Conservation (phyloP, 2,113 vertebrate species). For the Pomatostomus ruficeps region DNA sequence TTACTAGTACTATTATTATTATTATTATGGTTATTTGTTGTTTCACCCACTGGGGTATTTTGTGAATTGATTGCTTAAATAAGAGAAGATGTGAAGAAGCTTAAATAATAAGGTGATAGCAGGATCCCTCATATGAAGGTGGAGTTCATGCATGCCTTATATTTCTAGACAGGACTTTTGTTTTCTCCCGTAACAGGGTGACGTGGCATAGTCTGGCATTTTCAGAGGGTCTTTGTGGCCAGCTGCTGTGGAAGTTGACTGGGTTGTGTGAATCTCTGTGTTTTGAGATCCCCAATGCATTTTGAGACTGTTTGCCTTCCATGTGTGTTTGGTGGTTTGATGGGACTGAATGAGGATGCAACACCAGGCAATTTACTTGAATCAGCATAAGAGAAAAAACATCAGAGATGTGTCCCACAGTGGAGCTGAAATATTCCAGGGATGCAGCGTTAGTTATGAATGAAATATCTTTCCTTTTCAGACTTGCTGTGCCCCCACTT, state of each 20-base stretch:
- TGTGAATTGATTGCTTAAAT: background rate
- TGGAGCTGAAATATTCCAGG: background rate
- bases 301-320: background rate
- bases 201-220: background rate
- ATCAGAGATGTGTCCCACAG: background rate
- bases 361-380: background rate
- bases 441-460: background rate
- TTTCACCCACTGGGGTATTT: background rate
- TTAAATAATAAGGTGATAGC: background rate
- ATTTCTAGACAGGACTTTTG: background rate
- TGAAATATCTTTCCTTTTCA: background rate
- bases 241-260: background rate
- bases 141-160: background rate
- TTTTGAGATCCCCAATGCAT: background rate
- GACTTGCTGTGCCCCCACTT: background rate
- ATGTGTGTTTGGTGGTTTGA: background rate
- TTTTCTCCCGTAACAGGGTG: background rate
- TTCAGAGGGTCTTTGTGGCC: background rate
- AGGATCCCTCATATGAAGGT: background rate
- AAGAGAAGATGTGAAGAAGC: background rate
- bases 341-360: background rate
- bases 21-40: background rate
- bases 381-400: background rate
- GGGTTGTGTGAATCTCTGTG: fast-evolving
- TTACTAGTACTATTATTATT: background rate